phyloP scores from a whole-genome alignment of 2,888 invertebrate species.

The Synergus gifuensis region DNA sequence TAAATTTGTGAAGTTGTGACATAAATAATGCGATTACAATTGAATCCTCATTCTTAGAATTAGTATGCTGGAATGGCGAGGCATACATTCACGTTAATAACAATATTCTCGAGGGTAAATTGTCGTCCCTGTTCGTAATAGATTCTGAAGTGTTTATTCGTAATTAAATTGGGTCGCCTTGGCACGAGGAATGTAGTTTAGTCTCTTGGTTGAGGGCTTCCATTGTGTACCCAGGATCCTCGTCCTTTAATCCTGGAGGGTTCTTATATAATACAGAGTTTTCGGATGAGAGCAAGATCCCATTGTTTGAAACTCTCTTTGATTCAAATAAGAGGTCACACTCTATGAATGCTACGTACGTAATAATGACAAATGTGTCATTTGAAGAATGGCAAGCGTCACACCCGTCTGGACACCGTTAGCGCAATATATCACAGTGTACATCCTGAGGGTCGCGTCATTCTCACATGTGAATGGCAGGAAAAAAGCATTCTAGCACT shows the following conservation, averaged over 20 bases:
- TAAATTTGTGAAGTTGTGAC: not conserved
- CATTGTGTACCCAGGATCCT: conserved; percentile 43
- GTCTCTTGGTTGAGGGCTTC: conserved; percentile 45
- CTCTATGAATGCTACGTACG: conserved; percentile 49
- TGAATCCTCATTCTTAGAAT: not conserved
- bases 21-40: not conserved
- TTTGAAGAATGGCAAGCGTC: conserved; percentile 57
- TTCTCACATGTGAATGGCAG: conserved; percentile 51
- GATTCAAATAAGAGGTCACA: conserved; percentile 51
- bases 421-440: conserved; percentile 56
- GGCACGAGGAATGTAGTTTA: conserved; percentile 36
- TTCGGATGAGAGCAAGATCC: conserved; percentile 49
- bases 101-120: conserved; percentile 45
- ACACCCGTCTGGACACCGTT: conserved; percentile 59
- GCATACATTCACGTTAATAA: conserved; percentile 29
- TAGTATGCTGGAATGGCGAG: not conserved
- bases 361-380: conserved; percentile 61
- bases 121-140: conserved; percentile 38
- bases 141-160: conserved; percentile 46
- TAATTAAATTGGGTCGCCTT: conserved; percentile 47
- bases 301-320: conserved; percentile 48
- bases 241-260: conserved; percentile 46
- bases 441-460: conserved; percentile 58
- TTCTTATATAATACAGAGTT: conserved; percentile 47
- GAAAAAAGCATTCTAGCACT: conserved; percentile 32